Percentiles rank a stretch among this genome's conserved stretches.
phyloP scores from a whole-genome alignment of 2,888 invertebrate genomes.

The Drosophila quasianomalipes region DNA sequence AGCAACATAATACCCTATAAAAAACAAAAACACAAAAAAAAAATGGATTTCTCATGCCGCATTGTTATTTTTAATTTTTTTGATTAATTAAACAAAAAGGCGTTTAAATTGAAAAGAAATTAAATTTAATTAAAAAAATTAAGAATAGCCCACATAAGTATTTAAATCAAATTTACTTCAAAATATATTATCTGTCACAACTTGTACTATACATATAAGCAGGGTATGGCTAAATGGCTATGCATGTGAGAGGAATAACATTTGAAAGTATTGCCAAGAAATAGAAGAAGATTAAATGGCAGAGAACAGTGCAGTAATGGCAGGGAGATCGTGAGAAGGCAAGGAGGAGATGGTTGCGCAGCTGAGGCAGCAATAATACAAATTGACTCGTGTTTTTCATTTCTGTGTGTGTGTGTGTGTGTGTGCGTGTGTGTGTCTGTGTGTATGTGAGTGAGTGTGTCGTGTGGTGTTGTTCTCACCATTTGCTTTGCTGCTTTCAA shows the following conservation, averaged over 20 bases:
- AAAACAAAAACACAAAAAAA: not conserved
- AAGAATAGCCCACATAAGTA: not conserved
- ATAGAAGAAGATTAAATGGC: slow-evolving; percentile 55
- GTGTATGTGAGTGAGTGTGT: not conserved
- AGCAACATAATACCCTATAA: slow-evolving; percentile 13
- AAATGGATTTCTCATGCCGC: not conserved
- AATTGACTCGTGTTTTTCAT: slow-evolving; percentile 72
- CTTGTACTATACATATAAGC: not conserved
- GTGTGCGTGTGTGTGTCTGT: not conserved
- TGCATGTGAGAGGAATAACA: slow-evolving; percentile 50
- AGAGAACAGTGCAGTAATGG: slow-evolving; percentile 17
- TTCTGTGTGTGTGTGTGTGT: slow-evolving; percentile 19
- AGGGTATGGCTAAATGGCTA: slow-evolving; percentile 36
- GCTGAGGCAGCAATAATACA: slow-evolving; percentile 51
- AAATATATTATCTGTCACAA: slow-evolving; percentile 1
- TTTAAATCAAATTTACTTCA: not conserved
- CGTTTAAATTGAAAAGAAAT: not conserved
- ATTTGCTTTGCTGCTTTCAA: slow-evolving; percentile 56
- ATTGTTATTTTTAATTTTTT: not conserved
- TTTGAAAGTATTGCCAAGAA: slow-evolving; percentile 63
- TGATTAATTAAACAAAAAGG: not conserved
- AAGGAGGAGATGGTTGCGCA: slow-evolving; percentile 21
- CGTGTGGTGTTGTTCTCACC: slow-evolving; percentile 14
- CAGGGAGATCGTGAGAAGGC: slow-evolving; percentile 1
- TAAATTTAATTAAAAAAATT: not conserved